These are phyloP conservation scores for Serranus cabrilla DNA, from an alignment of 2,797 vertebrate species.

Conservation along the genomic window DNA sequence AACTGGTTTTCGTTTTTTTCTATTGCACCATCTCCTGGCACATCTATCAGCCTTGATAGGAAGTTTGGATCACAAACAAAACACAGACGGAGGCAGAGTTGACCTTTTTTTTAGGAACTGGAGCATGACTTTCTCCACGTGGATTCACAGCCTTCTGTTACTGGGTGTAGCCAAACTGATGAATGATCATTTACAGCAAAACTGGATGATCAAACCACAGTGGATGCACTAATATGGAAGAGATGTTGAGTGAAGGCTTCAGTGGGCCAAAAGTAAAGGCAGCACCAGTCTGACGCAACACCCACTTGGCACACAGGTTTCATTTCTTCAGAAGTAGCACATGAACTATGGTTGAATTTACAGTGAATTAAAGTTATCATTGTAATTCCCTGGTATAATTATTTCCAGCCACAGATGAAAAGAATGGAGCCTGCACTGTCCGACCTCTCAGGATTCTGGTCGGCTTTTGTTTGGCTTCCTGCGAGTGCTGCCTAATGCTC, in stretches of 20 bases:
- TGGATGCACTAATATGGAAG: background rate
- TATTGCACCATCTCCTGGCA: background rate
- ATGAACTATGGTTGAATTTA: background rate
- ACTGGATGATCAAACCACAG: background rate
- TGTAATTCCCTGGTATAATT: background rate
- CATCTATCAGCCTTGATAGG: background rate
- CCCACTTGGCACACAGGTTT: background rate
- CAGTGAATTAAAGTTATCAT: background rate
- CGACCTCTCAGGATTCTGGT: background rate
- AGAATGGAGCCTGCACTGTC: background rate
- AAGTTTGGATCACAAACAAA: background rate
- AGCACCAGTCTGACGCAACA: too few relatives aligned
- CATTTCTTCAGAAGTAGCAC: background rate
- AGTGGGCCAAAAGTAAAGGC: too few relatives aligned
- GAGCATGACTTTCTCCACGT: background rate
- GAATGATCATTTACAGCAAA: background rate
- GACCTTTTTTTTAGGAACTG: background rate
- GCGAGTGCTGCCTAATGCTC: background rate
- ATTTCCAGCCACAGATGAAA: background rate
- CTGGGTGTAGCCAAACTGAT: background rate
- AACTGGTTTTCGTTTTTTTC: background rate
- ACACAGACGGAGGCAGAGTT: background rate
- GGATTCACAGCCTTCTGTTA: background rate
- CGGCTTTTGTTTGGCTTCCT: slow-evolving; percentile 5
- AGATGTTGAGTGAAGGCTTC: too few relatives aligned